Base-by-base conservation (phyloP, 2,797 vertebrate genomes). In the Chelidonichthys spinosus region DNA sequence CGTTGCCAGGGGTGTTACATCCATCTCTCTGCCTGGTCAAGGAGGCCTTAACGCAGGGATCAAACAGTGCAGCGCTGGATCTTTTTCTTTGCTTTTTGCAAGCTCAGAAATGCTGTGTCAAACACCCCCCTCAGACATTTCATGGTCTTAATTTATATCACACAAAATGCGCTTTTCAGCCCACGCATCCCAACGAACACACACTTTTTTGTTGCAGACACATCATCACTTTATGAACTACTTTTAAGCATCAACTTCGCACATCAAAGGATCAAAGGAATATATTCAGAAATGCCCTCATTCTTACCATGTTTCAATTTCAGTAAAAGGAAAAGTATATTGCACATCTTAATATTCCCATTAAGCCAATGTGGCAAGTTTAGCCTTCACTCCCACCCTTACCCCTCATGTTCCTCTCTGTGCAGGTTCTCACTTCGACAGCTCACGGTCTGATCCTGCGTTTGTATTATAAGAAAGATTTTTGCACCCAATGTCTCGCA, bases 221-320 rank as follows among this genome's bases (percentile, higher is more conserved):
- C 50, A 66, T 52, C 72, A 18, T 62, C 65, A 69, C 69, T 79
- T 82, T 65, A 68, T 65, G 76, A 74, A 61, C 49, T 68, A 43
- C 64, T 66, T 75, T 63, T 37, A 61, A 54, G 53, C 69, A 71
- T 73, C 58, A 44, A 54, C 55, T 74, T 35, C 54, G 69, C 59
- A 69, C 54, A 79, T 74, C 70, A 74, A 74, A 69, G 39, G 33
- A 66, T 55, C 63, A 58, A 74, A 74, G 32, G 11, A 54, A 69
- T 68, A 49, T 74, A 47, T 74, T 54, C 18, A 49, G 36, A 70
- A 36, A 71, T 76, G 37, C 32, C 56, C 36, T 43, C 47, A 64
- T 70, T 81, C 17, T 7, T 67, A 17, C 42, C 59, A 37, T 50
- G 49, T 60, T 70, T 78, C 54, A 70, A 54, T 66, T 74, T 65